These are phyloP conservation scores for Thecocarcelia acutangulata DNA, from an alignment of 2,888 invertebrate genomes.

Conservation along the genomic window DNA sequence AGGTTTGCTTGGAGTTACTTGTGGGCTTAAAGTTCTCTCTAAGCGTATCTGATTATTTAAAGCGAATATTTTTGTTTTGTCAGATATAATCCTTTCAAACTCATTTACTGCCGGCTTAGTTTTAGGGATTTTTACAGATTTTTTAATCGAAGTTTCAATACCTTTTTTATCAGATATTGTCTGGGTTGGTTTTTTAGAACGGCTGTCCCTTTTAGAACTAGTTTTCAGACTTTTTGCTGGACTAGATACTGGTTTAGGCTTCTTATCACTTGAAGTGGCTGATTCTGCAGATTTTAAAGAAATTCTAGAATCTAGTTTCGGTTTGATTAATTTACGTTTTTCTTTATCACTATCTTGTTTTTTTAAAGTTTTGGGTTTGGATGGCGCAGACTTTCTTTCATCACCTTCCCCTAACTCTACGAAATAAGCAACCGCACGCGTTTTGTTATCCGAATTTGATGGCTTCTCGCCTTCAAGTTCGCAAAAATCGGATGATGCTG, in stretches of 20 bases:
- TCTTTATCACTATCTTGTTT: not conserved
- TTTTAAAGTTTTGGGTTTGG: not conserved
- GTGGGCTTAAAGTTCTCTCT: slow-evolving; percentile 75
- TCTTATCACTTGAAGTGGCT: not conserved
- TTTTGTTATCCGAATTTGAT: slow-evolving; percentile 17
- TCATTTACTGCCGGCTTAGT: not conserved
- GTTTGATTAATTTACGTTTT: not conserved
- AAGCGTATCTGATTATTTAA: slow-evolving; percentile 71
- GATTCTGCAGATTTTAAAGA: not conserved
- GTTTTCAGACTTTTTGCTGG: not conserved
- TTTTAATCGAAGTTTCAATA: not conserved
- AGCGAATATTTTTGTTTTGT: slow-evolving; percentile 71
- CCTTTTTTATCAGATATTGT: not conserved
- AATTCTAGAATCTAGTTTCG: not conserved
- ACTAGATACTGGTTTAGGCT: not conserved
- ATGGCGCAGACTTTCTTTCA: not conserved
- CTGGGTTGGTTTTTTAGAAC: not conserved
- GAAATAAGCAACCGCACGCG: slow-evolving; percentile 58
- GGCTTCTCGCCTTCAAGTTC: not conserved
- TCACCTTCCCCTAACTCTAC: slow-evolving; percentile 47
- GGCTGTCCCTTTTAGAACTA: not conserved
- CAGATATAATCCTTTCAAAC: slow-evolving; percentile 49
- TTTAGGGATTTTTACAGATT: slow-evolving; percentile 3
- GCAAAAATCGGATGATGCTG: not conserved
- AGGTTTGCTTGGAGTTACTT: slow-evolving; percentile 69